phyloP scores from a whole-genome alignment of 64 coral and sea anemone genomes.

The Porites australiensis region DNA sequence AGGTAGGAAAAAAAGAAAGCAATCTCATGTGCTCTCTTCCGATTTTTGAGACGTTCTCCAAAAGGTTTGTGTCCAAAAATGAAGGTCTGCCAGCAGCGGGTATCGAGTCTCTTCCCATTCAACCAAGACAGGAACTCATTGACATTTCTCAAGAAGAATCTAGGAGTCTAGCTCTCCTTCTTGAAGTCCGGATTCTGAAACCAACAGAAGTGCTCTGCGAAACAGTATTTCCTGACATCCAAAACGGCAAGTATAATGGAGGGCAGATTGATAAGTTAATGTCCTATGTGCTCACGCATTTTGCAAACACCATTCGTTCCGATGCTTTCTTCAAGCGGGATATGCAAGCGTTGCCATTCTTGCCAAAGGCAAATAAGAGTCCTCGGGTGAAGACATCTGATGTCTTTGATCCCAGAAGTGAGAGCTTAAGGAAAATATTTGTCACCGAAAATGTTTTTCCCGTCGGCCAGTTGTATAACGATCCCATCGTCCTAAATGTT shows the following conservation, averaged over 20 bases:
- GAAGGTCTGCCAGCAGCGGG: slow-evolving; percentile 56
- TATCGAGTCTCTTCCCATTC: slow-evolving; percentile 42
- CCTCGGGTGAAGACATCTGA: neutral
- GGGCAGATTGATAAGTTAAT: slow-evolving; percentile 66
- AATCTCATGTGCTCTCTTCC: slow-evolving; percentile 48
- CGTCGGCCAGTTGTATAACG: neutral
- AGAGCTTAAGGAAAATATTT: slow-evolving; percentile 30
- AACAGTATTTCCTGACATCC: slow-evolving; percentile 52
- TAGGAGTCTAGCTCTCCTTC: slow-evolving; percentile 18
- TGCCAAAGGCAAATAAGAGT: neutral
- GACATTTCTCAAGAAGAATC: slow-evolving; percentile 43
- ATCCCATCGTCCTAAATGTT: neutral
- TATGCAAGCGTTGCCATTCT: slow-evolving; percentile 20
- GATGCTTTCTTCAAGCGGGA: slow-evolving; percentile 22
- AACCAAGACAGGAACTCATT: slow-evolving; percentile 18
- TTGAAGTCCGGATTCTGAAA: slow-evolving; percentile 50
- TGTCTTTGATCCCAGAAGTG: slow-evolving; percentile 40
- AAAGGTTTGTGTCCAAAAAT: slow-evolving; percentile 57
- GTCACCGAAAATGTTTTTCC: slow-evolving; percentile 48
- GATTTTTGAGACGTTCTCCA: slow-evolving; percentile 64
- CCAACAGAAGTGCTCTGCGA: slow-evolving; percentile 44
- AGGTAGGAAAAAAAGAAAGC: neutral
- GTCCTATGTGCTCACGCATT: slow-evolving; percentile 47
- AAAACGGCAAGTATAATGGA: slow-evolving; percentile 11
- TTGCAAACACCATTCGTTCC: slow-evolving; percentile 14